These are phyloP conservation scores for Saccopteryx bilineata DNA, from an alignment of 2,113 vertebrate genomes.

Conservation along the genomic window DNA sequence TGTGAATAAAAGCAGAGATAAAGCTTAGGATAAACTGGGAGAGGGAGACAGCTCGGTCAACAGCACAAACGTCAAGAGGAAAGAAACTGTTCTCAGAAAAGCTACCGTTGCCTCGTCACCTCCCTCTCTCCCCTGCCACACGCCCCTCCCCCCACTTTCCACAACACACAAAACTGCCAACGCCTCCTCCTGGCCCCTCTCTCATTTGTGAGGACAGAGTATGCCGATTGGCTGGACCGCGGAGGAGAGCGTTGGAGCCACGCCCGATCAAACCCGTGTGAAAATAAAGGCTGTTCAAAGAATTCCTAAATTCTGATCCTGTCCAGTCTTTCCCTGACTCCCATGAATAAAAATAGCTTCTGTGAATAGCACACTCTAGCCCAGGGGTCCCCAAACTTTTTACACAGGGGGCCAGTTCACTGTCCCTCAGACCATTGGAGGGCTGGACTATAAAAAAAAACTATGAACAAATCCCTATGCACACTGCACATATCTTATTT, in stretches of 20 bases:
- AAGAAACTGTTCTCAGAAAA: conserved; percentile 54
- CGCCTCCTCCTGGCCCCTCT: conserved; percentile 3
- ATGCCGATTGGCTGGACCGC: conserved; percentile 13
- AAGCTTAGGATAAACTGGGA: neutral
- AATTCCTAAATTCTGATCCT: conserved; percentile 81
- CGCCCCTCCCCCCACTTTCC: conserved; percentile 36
- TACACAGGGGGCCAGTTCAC: no score
- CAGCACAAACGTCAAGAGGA: neutral
- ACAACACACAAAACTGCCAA: conserved; percentile 71
- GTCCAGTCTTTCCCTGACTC: conserved; percentile 76
- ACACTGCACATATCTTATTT: no score
- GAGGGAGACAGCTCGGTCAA: neutral
- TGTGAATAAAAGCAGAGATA: neutral
- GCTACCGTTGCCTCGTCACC: neutral
- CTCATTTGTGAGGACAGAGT: conserved; percentile 59
- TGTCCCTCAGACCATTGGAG: no score
- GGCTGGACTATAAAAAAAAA: no score
- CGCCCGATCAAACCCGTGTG: conserved; percentile 67
- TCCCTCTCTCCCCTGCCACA: neutral
- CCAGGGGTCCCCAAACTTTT: no score
- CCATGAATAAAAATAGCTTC: conserved; percentile 82
- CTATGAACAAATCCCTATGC: no score
- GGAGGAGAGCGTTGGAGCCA: conserved; percentile 30
- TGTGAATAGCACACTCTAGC: conserved; percentile 81
- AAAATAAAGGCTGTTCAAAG: conserved; percentile 80